Conservation (phyloP, 2,888 invertebrate species). For the Dynastes tityus region DNA sequence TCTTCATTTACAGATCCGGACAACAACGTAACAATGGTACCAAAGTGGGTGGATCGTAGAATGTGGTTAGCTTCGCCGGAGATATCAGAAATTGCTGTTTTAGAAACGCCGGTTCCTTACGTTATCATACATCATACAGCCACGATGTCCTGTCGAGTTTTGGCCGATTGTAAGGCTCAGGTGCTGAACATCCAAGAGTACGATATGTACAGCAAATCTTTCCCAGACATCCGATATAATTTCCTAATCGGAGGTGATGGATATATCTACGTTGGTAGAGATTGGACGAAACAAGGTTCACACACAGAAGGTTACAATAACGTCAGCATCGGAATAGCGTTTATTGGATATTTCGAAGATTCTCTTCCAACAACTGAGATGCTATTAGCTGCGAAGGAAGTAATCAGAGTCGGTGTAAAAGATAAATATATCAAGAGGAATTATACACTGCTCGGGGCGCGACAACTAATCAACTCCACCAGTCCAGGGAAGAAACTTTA, state of each 20-base stretch:
- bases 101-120: constrained; percentile 23
- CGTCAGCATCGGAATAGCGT: constrained; percentile 80
- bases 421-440: constrained; percentile 75
- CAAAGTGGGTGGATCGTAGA: constrained; percentile 67
- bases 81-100: constrained; percentile 49
- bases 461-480: constrained; percentile 78
- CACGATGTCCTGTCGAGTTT: constrained; percentile 60
- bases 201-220: constrained; percentile 78
- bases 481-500: constrained; percentile 81
- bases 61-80: constrained; percentile 82
- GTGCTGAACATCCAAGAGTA: constrained; percentile 78
- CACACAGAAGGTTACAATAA: constrained; percentile 80
- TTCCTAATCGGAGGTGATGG: constrained; percentile 88
- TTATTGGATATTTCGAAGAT: constrained; percentile 80
- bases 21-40: not conserved
- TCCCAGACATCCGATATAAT: constrained; percentile 83
- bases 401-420: constrained; percentile 77
- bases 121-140: constrained; percentile 25
- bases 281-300: constrained; percentile 83
- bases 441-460: constrained; percentile 80
- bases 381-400: constrained; percentile 75
- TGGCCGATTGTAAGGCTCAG: constrained; percentile 75
- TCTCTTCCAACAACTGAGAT: constrained; percentile 72
- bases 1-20: not conserved
- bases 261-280: constrained; percentile 82